These are phyloP conservation scores for Tiliacea aurago DNA, from an alignment of 2,888 invertebrate genomes.

Conservation along the genomic window DNA sequence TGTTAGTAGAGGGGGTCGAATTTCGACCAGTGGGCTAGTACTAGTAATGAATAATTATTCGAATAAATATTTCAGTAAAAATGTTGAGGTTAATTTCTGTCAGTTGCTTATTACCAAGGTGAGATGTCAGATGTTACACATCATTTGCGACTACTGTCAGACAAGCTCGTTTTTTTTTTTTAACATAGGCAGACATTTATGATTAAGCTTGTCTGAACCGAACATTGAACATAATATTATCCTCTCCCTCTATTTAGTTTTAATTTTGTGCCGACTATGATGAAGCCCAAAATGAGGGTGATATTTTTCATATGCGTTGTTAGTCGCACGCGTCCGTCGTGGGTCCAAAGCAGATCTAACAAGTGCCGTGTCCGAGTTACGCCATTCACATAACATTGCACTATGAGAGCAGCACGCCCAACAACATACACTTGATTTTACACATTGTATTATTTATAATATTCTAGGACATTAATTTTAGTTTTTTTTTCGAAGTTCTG, in stretches of 20 bases:
- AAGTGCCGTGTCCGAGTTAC: conserved; percentile 19
- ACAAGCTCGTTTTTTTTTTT: too few relatives aligned
- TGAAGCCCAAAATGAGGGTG: not conserved
- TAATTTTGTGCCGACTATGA: not conserved
- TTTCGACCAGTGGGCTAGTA: too few relatives aligned
- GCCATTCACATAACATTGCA: conserved; percentile 39
- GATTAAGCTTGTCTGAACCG: too few relatives aligned
- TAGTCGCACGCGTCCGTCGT: conserved; percentile 4
- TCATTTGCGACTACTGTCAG: too few relatives aligned
- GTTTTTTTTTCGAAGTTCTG: not conserved
- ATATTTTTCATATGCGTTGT: not conserved
- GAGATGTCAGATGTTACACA: too few relatives aligned
- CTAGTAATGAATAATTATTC: too few relatives aligned
- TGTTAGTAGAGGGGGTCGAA: too few relatives aligned
- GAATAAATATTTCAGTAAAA: too few relatives aligned
- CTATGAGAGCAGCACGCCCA: conserved; percentile 35
- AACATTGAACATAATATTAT: too few relatives aligned
- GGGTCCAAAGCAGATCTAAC: conserved; percentile 36
- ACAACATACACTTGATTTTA: conserved; percentile 54
- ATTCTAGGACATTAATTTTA: not conserved
- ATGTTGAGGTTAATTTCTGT: too few relatives aligned
- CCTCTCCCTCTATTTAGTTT: not conserved
- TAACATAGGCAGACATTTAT: too few relatives aligned
- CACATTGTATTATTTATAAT: conserved; percentile 3
- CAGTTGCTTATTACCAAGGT: too few relatives aligned